Evolutionary conservation across 1,140 invertebrate species (phyloP), one percentile per base, ranked within the genome.

Genomic region (Cephus cinctus): DNA sequence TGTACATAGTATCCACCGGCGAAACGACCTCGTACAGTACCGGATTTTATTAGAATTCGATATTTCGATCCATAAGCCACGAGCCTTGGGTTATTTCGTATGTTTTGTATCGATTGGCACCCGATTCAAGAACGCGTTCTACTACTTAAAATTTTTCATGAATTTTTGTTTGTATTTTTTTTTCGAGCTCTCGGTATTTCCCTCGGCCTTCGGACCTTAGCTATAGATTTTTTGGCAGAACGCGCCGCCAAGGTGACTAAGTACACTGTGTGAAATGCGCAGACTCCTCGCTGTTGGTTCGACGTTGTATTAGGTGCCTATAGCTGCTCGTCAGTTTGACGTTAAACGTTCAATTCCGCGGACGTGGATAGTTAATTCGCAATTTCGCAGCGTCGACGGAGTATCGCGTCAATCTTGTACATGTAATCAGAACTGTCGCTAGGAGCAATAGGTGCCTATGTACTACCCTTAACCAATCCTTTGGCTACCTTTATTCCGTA

Each of bases 261-360:
- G 47, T 44, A 49, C 55, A 63, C 57, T 59, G 59, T 52, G 20
- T 40, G 40, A 57, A 67, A 43, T 36, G 65, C 68, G 68, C 68
- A 70, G 57, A 58, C 65, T 64, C 66, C 45, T 27, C 30, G 31
- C 23, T 50, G 48, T 48, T 32, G 42, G 46, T 48, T 61, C 47
- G 36, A 66, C 64, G 54, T 64, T 69, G 56, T 68, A 25, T 16
- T 25, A 62, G n/a, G n/a, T n/a, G 51, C 53, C 44, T 45, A 49
- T 50, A 52, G 25, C 25, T 38, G 57, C 52, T 58, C n/a, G 53
- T 68, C 65, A 73, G 71, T 73, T 52, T 63, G 67, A 68, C 67
- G 66, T 65, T 63, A 59, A 65, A 61, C 66, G 61, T 66, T 61
- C 57, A 54, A 63, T 71, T 71, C 46, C 57, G 60, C 67, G 62